Evolutionary conservation across 2,113 vertebrate species (phyloP).

Genomic region (Rhinolophus ferrumequinum): DNA sequence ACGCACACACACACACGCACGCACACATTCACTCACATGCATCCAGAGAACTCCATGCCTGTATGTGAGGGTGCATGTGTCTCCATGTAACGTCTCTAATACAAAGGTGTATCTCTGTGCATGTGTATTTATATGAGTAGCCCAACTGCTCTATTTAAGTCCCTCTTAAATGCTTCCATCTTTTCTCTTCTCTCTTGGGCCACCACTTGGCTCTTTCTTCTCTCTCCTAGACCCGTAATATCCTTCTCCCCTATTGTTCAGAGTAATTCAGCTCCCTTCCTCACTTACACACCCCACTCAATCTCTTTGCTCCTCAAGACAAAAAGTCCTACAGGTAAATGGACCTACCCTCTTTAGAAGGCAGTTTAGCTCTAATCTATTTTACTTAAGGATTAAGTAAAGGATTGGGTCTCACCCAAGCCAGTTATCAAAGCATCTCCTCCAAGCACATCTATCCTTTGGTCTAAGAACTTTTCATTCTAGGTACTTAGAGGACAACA

Average conservation of each 20-base stretch:
- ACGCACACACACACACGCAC: not conserved
- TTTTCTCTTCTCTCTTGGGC: not conserved
- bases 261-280: not conserved
- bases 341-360: conserved; percentile 6
- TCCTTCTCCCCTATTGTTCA: not conserved
- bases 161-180: not conserved
- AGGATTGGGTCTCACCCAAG: not conserved
- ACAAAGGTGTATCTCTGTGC: not conserved
- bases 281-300: not conserved
- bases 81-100: not conserved
- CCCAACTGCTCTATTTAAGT: not conserved
- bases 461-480: conserved; percentile 58
- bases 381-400: conserved; percentile 52
- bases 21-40: not conserved
- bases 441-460: conserved; percentile 44
- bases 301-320: conserved; percentile 46
- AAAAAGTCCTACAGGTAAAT: conserved; percentile 7
- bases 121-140: not conserved
- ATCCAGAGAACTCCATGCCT: not conserved
- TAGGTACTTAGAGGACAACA: conserved; percentile 18
- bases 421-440: conserved; percentile 52
- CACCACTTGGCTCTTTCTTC: not conserved
- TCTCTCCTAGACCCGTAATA: not conserved
- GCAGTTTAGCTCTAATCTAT: conserved; percentile 39
- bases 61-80: not conserved